Evolutionary conservation across 1,140 invertebrate genomes (phyloP), one percentile per base, ranked within the genome.

Genomic region (Heliconius eleuchia): DNA sequence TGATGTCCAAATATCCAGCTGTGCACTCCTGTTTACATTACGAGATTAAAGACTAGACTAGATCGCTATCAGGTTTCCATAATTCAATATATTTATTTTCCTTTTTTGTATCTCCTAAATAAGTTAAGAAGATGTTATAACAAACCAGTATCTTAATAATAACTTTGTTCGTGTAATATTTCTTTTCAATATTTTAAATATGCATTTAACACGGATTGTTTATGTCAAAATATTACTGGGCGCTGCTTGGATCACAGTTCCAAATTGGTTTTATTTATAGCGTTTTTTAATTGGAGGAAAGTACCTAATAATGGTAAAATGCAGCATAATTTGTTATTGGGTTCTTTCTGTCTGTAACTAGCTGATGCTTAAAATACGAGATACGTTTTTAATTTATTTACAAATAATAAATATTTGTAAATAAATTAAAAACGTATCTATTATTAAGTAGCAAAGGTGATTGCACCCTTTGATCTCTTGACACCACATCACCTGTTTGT

Each of bases 1-100:
- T 86, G 77, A 80, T 85, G 82, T 81, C 84, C 81, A 87, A 85
- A 84, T 81, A 80, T 82, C 85, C 87, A 84, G 86, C 78, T 82
- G 80, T 80, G 76, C 80, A 79, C 30, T 60, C 5, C 70, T 76
- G 80, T 81, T 81, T 81, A 82, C 80, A n/a, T 75, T 60, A 42
- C 30, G 18, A 42, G 71, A 73, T 71, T 71, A 72, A 80, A 76
- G 34, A 42, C 71, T 80, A 27, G 46, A 11, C 13, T 71, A 71
- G 27, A 77, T 16, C 19, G 16, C 34, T 42, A 66, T 75, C 74
- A 60, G 18, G 30, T 57, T 75, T 75, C 50, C 30, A 60, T 75
- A 18, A 66, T 30, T 11, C 60, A 66, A 30, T 30, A 57, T 23
- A 57, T 60, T 60, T 66, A 30, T 66, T 27, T 30, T 16, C 1